These are phyloP conservation scores for Callaeas wilsoni DNA, from an alignment of 2,113 vertebrate species.

Conservation along the genomic window DNA sequence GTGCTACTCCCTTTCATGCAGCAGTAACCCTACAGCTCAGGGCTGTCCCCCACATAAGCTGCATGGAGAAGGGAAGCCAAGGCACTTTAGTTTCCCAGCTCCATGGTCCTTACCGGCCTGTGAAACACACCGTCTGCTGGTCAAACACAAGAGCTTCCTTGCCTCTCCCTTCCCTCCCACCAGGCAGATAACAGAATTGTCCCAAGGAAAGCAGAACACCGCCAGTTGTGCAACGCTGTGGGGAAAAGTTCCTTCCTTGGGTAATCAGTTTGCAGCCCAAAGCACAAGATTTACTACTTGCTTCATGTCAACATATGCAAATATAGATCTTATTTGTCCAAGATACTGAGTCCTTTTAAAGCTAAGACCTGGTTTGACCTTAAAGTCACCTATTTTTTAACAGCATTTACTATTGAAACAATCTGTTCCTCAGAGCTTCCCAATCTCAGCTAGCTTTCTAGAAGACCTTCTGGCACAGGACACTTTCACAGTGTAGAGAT, in stretches of 20 bases:
- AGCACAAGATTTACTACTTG: neutral
- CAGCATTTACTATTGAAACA: neutral
- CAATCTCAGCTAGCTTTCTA: neutral
- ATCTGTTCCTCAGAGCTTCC: neutral
- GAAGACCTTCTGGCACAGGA: neutral
- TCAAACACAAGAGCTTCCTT: neutral
- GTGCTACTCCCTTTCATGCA: neutral
- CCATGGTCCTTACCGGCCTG: neutral
- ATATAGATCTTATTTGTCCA: neutral
- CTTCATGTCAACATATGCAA: neutral
- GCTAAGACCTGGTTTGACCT: neutral
- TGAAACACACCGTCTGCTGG: neutral
- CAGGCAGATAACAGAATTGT: neutral
- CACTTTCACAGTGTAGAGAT: neutral
- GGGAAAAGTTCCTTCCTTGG: neutral
- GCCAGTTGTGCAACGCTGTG: neutral
- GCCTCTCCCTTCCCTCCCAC: neutral
- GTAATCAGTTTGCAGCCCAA: neutral
- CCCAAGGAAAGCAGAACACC: neutral
- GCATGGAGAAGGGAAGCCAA: neutral
- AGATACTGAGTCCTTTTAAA: neutral
- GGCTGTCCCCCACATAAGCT: neutral
- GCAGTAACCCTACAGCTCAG: neutral
- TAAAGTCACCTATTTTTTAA: neutral
- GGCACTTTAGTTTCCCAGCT: neutral